Percentiles rank a stretch among this genome's conserved stretches.
Evolutionary conservation across 2,113 vertebrate genomes (phyloP).

Genomic region (Lepus timidus): DNA sequence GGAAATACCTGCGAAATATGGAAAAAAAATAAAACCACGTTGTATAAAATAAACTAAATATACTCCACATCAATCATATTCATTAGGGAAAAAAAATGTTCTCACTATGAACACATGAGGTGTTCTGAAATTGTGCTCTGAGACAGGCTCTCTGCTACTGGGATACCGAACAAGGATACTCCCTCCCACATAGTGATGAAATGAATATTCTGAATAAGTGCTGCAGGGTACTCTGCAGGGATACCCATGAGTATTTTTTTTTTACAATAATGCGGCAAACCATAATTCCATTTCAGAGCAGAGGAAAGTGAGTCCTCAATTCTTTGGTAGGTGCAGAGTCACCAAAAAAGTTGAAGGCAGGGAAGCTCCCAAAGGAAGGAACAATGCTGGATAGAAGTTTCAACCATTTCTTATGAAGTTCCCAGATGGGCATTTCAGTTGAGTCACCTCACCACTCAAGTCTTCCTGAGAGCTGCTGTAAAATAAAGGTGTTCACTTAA

Average conservation of each 20-base stretch:
- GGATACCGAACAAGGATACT: rapidly evolving
- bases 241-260: not conserved
- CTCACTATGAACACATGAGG: not conserved
- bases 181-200: not conserved
- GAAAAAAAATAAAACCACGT: not conserved
- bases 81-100: not conserved
- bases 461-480: not conserved
- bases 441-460: not conserved
- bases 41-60: not conserved
- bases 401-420: not conserved
- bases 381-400: not conserved
- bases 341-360: not conserved
- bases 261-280: not conserved
- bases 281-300: not conserved
- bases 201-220: not conserved
- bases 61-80: not conserved
- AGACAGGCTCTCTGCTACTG: too few species aligned
- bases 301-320: not conserved
- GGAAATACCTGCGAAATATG: not conserved
- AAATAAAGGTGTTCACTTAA: not conserved
- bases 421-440: not conserved
- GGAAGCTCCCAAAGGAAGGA: not conserved
- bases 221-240: not conserved
- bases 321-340: not conserved
- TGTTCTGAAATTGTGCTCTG: not conserved